phyloP scores from a whole-genome alignment of 2,113 vertebrate species.

The Hoplias malabaricus region DNA sequence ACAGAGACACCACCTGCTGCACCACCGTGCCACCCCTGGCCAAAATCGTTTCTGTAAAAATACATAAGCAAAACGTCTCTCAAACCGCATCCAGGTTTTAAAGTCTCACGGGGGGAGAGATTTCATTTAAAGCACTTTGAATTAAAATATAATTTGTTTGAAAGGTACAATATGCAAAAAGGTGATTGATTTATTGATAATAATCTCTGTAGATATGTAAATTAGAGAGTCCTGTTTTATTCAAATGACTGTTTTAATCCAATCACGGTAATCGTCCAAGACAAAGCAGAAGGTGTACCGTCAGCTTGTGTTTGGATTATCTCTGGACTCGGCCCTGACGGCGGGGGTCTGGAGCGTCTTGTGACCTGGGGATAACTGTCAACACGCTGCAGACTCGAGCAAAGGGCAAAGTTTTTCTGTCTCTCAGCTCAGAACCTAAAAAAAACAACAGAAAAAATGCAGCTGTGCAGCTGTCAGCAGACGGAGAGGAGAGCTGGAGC shows the following conservation, averaged over 20 bases:
- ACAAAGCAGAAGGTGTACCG: background rate
- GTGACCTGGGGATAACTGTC: slow-evolving; percentile 54
- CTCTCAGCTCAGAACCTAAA: background rate
- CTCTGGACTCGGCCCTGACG: slow-evolving; percentile 46
- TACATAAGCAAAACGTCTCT: no score
- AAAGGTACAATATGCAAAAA: no score
- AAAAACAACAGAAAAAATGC: background rate
- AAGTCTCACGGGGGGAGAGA: no score
- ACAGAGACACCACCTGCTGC: no score
- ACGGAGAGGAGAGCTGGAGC: background rate
- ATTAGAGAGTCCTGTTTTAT: no score
- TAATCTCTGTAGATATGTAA: no score
- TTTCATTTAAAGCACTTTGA: no score
- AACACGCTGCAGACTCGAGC: slow-evolving; percentile 57
- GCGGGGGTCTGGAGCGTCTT: slow-evolving; percentile 44
- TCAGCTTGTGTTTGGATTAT: slow-evolving; percentile 4
- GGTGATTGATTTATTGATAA: no score
- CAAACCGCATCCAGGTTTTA: no score
- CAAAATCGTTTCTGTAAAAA: no score
- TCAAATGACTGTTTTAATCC: background rate
- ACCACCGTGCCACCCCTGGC: no score
- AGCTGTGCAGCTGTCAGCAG: slow-evolving; percentile 16
- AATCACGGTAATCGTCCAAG: background rate
- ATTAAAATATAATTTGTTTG: no score
- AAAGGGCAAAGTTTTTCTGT: slow-evolving; percentile 60